Base-by-base conservation (phyloP, 2,113 vertebrate species). In the Planiliza haematocheilus region DNA sequence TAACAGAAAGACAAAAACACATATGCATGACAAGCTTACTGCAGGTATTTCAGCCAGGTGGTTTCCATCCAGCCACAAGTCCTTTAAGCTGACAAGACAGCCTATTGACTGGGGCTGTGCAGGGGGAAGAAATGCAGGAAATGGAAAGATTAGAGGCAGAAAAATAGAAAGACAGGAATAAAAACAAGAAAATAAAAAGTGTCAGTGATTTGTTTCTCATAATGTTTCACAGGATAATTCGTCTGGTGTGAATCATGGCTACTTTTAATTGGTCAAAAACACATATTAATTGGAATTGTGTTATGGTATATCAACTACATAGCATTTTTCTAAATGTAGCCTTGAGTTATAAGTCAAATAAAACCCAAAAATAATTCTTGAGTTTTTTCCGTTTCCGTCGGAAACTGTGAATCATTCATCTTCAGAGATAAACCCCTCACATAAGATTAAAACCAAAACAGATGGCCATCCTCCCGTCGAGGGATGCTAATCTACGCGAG, bases 51-150 rank as follows among this genome's bases (percentile, higher is more conserved):
- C 95, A 2, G 91, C 85, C 83, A 99, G 92, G 60, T 98, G 97
- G 93, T 99, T 99, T 91, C 97, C 98, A 87, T 99, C 98, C 88
- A 99, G 91, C 98, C 98, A 99, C 88, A 99, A 92, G 88, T 99
- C 96, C 92, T 96, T 99, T 43, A 99, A 92, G 86, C 94, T 97
- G 89, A 96, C 91, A 89, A 99, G 96, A 93, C 95, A 93, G 84
- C 98, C 98, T 87, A 99, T 96, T 85, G 97, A 97, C 91, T 97
- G 93, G 73, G 97, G 97, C 98, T 99, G 39, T 10, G 85, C 81
- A 71, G 80, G 80, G 83, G 67, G 21, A 75, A 74, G 51, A 84
- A 64, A 77, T 73, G 70, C 42, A 20, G 52, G 9, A 72, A 72
- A 66, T 34, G 51, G 70, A 52, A 83, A 63, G 79, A 16, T 12